Percentiles rank a stretch among this genome's conserved stretches.
These are phyloP conservation scores for Abrostola triplasia DNA, from an alignment of 2,888 invertebrate genomes.

Conservation along the genomic window DNA sequence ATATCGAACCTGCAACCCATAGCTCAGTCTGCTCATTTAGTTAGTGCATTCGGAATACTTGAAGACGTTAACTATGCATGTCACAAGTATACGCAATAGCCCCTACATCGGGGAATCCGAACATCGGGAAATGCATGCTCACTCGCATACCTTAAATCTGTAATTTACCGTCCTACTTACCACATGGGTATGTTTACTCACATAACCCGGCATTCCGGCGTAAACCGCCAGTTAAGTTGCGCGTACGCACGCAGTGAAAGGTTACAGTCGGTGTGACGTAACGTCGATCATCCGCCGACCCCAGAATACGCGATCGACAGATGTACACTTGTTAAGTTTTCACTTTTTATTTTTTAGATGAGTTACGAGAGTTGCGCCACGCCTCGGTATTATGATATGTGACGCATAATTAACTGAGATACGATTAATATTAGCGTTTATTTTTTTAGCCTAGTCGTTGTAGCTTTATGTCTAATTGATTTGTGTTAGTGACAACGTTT, in stretches of 20 bases:
- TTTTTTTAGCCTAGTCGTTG: too few species aligned
- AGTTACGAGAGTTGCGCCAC: not conserved
- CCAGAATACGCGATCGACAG: constrained; percentile 18
- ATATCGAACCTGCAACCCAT: too few species aligned
- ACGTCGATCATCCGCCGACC: constrained; percentile 55
- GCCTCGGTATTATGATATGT: too few species aligned
- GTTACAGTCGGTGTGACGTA: constrained; percentile 66
- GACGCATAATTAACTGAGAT: not conserved
- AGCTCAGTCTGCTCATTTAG: too few species aligned
- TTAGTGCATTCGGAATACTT: too few species aligned
- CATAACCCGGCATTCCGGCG: constrained; percentile 27
- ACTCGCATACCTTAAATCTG: not conserved
- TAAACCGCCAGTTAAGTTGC: constrained; percentile 35
- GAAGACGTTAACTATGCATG: not conserved
- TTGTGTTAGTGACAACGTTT: too few species aligned
- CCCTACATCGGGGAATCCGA: not conserved
- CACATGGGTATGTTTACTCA: constrained; percentile 23
- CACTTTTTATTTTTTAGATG: constrained; percentile 10
- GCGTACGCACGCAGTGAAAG: constrained; percentile 65
- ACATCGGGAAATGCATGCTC: not conserved
- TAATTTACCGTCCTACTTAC: constrained; percentile 11
- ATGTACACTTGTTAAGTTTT: constrained; percentile 15
- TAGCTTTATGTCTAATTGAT: too few species aligned
- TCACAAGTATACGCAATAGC: not conserved
- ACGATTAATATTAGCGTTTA: too few species aligned